Evolutionary conservation across 2,113 vertebrate genomes (phyloP), one percentile per base, ranked within the genome.

Genomic region (Pachyramphus minor): DNA sequence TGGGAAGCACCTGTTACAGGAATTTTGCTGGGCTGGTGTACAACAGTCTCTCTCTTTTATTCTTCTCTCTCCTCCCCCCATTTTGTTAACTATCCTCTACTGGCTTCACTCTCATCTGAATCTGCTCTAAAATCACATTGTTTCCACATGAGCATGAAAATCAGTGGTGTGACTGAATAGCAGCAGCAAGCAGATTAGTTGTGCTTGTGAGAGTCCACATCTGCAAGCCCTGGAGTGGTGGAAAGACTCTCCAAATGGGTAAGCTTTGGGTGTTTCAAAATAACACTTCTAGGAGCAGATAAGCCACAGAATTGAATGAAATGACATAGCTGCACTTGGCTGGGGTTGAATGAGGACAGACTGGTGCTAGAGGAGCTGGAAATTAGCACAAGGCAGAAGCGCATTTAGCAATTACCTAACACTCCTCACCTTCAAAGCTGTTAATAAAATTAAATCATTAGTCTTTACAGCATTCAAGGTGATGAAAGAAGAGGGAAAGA

Each of bases 371-470:
- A 82, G 73, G 64, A 96, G 64, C 56, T 89, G 73, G 72, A 93
- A 95, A 96, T 83, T 81, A 95, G 59, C 77, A 94, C 67, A 69
- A 77, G 72, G 73, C 90, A 74, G 84, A 93, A 95, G 73, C 42
- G 24, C 83, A 92, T 82, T 88, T 86, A 86, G 74, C 91, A 95
- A 89, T 95, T 96, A 84, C 50, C 66, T 71, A 89, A 63, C 75
- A 79, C 28, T 86, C 77, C 47, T 93, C 55, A 87, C 80, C 83
- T 95, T 95, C 95, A 94, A 81, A 95, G 67, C 75, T 75, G 55
- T 90, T 94, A 95, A 94, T 84, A 84, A 90, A 93, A 97, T 95
- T 94, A 97, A 95, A 81, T 93, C 73, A 89, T 95, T 95, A 95
- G 89, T 93, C 72, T 85, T 93, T 91, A 60, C 79, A 86, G 81